phyloP scores from a whole-genome alignment of 2,797 vertebrate genomes.

The Tarsius wallacei region DNA sequence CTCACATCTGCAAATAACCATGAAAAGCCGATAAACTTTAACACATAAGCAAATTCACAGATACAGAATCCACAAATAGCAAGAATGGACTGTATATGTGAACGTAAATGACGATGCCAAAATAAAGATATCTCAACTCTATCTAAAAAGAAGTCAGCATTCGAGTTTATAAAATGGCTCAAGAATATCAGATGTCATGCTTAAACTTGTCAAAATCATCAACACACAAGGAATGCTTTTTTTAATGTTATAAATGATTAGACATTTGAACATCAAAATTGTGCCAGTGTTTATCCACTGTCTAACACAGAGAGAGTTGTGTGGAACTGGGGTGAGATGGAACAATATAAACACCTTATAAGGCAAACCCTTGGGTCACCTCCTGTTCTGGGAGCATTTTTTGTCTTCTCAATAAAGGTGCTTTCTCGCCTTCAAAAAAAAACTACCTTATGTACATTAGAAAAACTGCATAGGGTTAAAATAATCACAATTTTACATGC shows the following conservation, averaged over 20 bases:
- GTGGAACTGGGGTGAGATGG: background rate
- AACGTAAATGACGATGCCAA: background rate
- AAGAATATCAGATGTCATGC: background rate
- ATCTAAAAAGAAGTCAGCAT: background rate
- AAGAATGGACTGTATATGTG: background rate
- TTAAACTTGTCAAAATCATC: background rate
- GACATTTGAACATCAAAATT: background rate
- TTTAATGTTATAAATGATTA: background rate
- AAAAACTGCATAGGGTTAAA: background rate
- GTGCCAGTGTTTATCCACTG: background rate
- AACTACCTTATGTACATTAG: background rate
- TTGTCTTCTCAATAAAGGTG: too few species aligned
- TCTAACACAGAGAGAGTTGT: background rate
- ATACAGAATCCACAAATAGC: background rate
- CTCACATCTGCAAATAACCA: too few species aligned
- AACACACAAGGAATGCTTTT: background rate
- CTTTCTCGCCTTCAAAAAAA: too few species aligned
- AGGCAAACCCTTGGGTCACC: too few species aligned
- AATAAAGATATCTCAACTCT: background rate
- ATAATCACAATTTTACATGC: background rate
- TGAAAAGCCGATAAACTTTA: background rate
- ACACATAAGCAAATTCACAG: background rate
- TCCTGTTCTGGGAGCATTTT: too few species aligned
- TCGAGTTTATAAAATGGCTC: background rate
- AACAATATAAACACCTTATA: background rate